Percentiles rank a stretch among this genome's conserved stretches.
Evolutionary conservation across 2,888 invertebrate species (phyloP).

Genomic region (Zonitis immaculata): DNA sequence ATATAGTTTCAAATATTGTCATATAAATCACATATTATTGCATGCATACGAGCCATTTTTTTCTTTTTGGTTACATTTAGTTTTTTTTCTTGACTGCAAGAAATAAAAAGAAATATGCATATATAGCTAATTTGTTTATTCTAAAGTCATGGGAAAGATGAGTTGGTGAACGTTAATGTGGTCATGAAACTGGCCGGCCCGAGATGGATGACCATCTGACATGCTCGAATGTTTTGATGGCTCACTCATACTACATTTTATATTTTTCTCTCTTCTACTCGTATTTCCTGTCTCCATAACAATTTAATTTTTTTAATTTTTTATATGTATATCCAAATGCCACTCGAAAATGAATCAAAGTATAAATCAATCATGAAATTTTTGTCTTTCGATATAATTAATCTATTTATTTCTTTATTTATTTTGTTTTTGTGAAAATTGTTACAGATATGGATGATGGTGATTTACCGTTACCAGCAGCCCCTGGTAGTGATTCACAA

Average conservation of each 20-base stretch:
- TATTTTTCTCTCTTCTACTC: background rate
- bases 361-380: background rate
- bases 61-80: constrained; percentile 27
- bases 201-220: constrained; percentile 37
- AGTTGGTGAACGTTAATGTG: constrained; percentile 37
- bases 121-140: constrained; percentile 43
- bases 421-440: constrained; percentile 10
- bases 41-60: constrained; percentile 34
- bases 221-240: constrained; percentile 29
- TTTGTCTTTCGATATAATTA: background rate
- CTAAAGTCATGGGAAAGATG: constrained; percentile 39
- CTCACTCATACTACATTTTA: constrained; percentile 20
- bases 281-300: too few relatives aligned
- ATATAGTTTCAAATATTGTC: constrained; percentile 32
- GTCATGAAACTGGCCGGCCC: constrained; percentile 25
- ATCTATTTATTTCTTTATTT: background rate
- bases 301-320: background rate
- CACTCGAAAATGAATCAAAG: background rate
- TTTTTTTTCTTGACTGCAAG: constrained; percentile 7
- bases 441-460: constrained; percentile 71
- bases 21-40: constrained; percentile 39
- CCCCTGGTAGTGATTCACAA: constrained; percentile 52
- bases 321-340: background rate
- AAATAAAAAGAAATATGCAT: constrained; percentile 37
- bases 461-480: constrained; percentile 60